These are phyloP conservation scores for Lathronympha strigana DNA, from an alignment of 2,888 invertebrate species.

Conservation along the genomic window DNA sequence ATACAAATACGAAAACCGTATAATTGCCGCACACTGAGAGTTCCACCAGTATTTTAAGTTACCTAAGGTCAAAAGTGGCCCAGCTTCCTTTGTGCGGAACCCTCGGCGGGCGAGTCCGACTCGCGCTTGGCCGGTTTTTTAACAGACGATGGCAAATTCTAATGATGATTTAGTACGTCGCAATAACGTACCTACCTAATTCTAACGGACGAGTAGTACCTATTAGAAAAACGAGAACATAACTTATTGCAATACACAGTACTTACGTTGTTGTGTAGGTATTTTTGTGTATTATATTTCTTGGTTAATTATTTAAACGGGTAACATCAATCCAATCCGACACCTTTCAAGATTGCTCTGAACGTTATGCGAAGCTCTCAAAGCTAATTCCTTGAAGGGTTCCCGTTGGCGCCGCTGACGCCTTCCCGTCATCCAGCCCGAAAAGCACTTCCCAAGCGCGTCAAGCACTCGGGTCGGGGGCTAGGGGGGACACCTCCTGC, in stretches of 20 bases:
- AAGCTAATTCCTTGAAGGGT: constrained; percentile 64
- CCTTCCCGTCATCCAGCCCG: constrained; percentile 70
- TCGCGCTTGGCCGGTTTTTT: no score
- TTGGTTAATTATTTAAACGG: constrained; percentile 21
- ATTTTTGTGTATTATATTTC: not conserved
- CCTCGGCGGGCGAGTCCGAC: no score
- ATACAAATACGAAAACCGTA: no score
- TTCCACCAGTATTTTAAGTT: no score
- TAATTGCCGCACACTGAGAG: no score
- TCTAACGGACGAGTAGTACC: not conserved
- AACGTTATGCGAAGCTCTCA: constrained; percentile 49
- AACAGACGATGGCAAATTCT: no score
- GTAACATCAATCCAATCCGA: constrained; percentile 29
- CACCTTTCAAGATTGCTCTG: constrained; percentile 35
- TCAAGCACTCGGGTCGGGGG: constrained; percentile 65
- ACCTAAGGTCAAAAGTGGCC: no score
- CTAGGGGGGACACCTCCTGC: constrained; percentile 53
- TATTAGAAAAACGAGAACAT: not conserved
- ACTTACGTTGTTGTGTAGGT: no score
- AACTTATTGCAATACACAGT: not conserved
- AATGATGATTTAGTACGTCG: no score
- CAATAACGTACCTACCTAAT: not conserved
- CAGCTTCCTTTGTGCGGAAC: no score
- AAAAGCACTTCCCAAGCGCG: constrained; percentile 75
- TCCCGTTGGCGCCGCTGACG: constrained; percentile 59